Percentiles rank a stretch among this genome's conserved stretches.
Conservation (phyloP, 1,140 invertebrate species). For the Liolophura sinensis region DNA sequence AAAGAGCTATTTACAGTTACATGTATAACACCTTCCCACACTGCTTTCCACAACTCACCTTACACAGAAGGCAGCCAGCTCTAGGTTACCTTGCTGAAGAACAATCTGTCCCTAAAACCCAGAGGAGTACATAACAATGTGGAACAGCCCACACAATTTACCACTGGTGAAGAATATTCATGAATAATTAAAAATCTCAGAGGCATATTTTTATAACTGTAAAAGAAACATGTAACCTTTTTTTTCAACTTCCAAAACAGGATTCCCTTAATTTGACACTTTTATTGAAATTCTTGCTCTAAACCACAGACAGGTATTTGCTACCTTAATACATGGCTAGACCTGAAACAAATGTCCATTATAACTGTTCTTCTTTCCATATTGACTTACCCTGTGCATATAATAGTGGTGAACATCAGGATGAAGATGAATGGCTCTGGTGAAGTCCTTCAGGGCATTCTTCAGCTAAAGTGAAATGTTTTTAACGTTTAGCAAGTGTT, state of each 20-base stretch:
- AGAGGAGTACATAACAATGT: slow-evolving; percentile 6
- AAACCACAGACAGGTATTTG: too few species aligned
- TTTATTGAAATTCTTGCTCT: neutral
- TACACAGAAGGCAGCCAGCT: slow-evolving; percentile 57
- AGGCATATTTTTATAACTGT: too few species aligned
- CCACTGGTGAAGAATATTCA: too few species aligned
- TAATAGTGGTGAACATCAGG: slow-evolving; percentile 55
- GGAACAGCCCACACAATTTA: slow-evolving; percentile 4
- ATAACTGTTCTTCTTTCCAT: neutral
- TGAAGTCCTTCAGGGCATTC: slow-evolving; percentile 53
- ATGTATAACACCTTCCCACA: too few species aligned
- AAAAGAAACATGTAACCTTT: too few species aligned
- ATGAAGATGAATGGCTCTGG: slow-evolving; percentile 51
- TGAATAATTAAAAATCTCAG: too few species aligned
- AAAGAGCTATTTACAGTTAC: too few species aligned
- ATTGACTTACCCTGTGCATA: slow-evolving; percentile 53
- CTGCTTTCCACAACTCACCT: slow-evolving; percentile 21
- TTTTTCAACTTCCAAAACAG: too few species aligned
- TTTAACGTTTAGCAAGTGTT: neutral
- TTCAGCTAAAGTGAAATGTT: slow-evolving; percentile 37
- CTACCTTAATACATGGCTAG: too few species aligned
- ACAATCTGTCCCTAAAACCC: slow-evolving; percentile 55
- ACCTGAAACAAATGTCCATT: neutral
- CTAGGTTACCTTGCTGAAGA: slow-evolving; percentile 50
- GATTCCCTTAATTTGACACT: neutral